A percentile compares a stretch with the other conserved stretches of the same genome.
Evolutionary conservation across 64 coral and sea anemone genomes (phyloP).

Genomic region (Catalaphyllia jardinei): DNA sequence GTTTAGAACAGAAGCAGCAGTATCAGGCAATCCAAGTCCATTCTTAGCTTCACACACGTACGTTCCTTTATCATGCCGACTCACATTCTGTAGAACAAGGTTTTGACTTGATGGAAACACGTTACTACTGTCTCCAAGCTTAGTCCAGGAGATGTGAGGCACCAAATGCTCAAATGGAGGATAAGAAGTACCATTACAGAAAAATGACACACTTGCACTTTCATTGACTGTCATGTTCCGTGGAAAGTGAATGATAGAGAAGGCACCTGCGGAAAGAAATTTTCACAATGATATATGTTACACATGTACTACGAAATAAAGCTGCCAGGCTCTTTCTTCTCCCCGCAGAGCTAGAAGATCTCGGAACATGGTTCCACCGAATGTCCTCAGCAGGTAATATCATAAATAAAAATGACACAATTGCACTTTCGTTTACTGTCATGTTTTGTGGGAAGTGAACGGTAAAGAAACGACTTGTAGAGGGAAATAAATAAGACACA

Average conservation of each 20-base stretch:
- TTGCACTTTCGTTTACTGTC: conserved; percentile 25
- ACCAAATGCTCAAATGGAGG: background rate
- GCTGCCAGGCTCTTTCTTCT: no score
- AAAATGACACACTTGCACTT: conserved; percentile 13
- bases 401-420: background rate
- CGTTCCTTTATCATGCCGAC: conserved; percentile 22
- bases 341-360: no score
- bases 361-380: no score
- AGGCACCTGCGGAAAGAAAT: background rate
- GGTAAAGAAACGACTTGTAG: conserved; percentile 2
- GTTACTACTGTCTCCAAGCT: conserved; percentile 3
- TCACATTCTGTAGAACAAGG: conserved; percentile 24
- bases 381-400: no score
- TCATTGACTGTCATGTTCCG: conserved; percentile 39
- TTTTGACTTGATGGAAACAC: background rate
- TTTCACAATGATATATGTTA: background rate
- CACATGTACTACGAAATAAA: no score
- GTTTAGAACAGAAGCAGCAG: conserved; percentile 26
- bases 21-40: conserved; percentile 32
- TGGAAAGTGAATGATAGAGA: conserved; percentile 30
- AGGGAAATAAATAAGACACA: background rate
- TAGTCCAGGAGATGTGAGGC: conserved; percentile 41
- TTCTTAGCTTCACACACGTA: conserved; percentile 55
- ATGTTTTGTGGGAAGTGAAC: background rate
- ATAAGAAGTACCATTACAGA: conserved; percentile 18